phyloP scores from a whole-genome alignment of 2,888 invertebrate species.

The Hofmannophila pseudospretella region DNA sequence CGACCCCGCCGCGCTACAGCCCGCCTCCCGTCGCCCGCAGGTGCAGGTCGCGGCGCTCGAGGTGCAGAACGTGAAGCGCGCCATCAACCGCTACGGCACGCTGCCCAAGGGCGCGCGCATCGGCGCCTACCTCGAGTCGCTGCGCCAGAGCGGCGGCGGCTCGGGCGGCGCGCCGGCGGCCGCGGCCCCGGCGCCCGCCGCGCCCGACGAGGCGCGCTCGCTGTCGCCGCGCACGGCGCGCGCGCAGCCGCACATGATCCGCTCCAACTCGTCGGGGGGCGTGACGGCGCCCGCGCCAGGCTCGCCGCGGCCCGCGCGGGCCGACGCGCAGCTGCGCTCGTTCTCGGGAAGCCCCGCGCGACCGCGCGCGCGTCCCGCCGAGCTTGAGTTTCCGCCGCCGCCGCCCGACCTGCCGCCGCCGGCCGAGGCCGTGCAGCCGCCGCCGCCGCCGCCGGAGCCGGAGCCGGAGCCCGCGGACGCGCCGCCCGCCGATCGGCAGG shows the following conservation, averaged over 20 bases:
- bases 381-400: slow-evolving; percentile 77
- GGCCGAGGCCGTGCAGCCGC: slow-evolving; percentile 71
- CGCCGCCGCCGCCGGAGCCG: slow-evolving; percentile 81
- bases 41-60: slow-evolving; percentile 95
- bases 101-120: slow-evolving; percentile 97
- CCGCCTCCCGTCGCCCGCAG: background rate
- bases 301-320: slow-evolving; percentile 53
- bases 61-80: slow-evolving; percentile 96
- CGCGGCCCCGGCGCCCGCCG: slow-evolving; percentile 58
- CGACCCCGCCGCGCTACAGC: slow-evolving; percentile 16
- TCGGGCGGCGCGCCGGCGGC: slow-evolving; percentile 15
- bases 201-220: slow-evolving; percentile 71
- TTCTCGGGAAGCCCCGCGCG: slow-evolving; percentile 81
- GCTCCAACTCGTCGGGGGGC: slow-evolving; percentile 92
- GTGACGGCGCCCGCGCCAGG: slow-evolving; percentile 78
- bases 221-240: slow-evolving; percentile 82
- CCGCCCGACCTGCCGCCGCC: slow-evolving; percentile 73
- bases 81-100: slow-evolving; percentile 97
- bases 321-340: slow-evolving; percentile 36
- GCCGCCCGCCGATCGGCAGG: slow-evolving; percentile 50
- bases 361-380: slow-evolving; percentile 87
- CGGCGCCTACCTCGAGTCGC: slow-evolving; percentile 96
- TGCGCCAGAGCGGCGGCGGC: slow-evolving; percentile 84
- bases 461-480: slow-evolving; percentile 61
- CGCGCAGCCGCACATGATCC: slow-evolving; percentile 89